phyloP scores from a whole-genome alignment of 2,113 vertebrate species.

The Lampris megalopsis region DNA sequence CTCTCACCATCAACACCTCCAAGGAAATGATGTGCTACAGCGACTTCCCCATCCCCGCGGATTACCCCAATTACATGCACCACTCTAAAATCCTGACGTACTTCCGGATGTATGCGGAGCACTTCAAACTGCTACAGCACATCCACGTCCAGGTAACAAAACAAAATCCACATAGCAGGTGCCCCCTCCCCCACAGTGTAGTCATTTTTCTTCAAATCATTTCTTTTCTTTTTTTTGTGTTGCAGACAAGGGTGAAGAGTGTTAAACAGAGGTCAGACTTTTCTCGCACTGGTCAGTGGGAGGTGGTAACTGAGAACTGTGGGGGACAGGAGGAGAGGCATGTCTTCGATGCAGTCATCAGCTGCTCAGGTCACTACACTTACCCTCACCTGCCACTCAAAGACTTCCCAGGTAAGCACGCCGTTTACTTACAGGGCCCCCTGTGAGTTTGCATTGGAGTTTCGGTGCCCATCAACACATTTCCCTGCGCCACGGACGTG shows the following conservation, averaged over 20 bases:
- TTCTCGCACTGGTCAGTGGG: constrained; percentile 85
- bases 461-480: too few species aligned
- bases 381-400: constrained; percentile 81
- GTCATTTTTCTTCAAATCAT: not conserved
- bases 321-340: constrained; percentile 50
- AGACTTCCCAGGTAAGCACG: constrained; percentile 85
- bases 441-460: too few species aligned
- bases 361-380: constrained; percentile 85
- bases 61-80: constrained; percentile 89
- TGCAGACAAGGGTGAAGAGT: constrained; percentile 83
- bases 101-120: constrained; percentile 82
- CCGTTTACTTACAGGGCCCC: too few species aligned
- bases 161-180: too few species aligned
- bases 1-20: constrained; percentile 87
- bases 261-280: constrained; percentile 83
- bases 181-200: constrained; percentile 5
- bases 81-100: constrained; percentile 85
- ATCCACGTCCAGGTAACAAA: constrained; percentile 82
- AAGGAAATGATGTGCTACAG: constrained; percentile 91
- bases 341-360: constrained; percentile 88
- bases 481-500: too few species aligned
- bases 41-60: constrained; percentile 85
- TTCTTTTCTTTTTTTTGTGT: constrained; percentile 33
- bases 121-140: constrained; percentile 83
- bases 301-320: constrained; percentile 80